phyloP scores from a whole-genome alignment of 2,113 vertebrate species.

The Oenanthe melanoleuca region DNA sequence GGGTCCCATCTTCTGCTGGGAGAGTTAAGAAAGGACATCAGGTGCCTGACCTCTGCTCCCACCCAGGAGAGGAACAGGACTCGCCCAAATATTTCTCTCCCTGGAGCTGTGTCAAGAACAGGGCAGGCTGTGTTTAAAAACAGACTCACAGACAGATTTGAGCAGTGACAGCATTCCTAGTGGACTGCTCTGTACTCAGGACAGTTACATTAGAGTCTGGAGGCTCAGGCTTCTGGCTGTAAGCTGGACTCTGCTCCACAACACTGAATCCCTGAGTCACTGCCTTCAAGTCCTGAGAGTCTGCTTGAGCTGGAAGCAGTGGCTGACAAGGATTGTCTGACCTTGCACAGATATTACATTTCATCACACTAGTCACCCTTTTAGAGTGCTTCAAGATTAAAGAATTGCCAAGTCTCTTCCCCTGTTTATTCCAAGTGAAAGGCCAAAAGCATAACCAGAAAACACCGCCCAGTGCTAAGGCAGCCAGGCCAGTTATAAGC shows the following conservation, averaged over 20 bases:
- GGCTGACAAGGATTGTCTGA: slow-evolving; percentile 42
- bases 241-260: neutral
- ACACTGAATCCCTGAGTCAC: slow-evolving; percentile 51
- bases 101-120: neutral
- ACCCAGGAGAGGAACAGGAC: neutral
- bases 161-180: neutral
- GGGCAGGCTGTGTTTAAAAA: neutral
- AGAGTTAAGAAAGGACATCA: neutral
- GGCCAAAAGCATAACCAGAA: neutral
- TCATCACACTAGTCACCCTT: slow-evolving; percentile 18
- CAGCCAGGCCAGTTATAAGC: neutral
- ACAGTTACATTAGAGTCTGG: neutral
- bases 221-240: neutral
- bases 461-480: neutral
- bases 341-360: slow-evolving; percentile 51
- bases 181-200: neutral
- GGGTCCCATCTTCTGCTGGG: neutral
- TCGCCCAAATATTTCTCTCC: neutral
- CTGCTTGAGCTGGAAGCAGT: neutral
- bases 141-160: neutral
- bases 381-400: neutral
- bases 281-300: neutral
- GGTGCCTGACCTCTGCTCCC: neutral
- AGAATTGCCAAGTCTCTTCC: slow-evolving; percentile 39
- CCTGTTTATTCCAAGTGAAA: neutral